phyloP scores from a whole-genome alignment of 2,797 vertebrate genomes.

The Pseudocheirus occidentalis region DNA sequence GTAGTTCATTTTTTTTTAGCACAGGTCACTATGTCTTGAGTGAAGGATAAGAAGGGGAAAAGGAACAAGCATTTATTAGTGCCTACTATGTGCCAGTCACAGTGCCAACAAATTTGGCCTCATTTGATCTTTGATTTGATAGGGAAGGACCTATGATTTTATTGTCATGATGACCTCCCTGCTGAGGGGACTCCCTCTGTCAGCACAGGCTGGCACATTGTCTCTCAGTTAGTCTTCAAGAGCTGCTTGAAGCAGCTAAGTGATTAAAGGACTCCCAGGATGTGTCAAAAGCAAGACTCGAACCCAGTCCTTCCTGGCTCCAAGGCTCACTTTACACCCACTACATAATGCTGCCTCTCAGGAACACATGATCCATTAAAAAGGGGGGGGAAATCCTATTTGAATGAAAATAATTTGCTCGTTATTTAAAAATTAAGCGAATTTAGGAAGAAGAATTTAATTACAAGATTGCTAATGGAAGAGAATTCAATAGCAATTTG shows the following conservation, averaged over 20 bases:
- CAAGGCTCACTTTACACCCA: not conserved
- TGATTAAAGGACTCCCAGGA: not conserved
- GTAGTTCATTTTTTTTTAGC: conserved; percentile 26
- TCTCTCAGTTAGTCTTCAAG: not conserved
- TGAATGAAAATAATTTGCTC: not conserved
- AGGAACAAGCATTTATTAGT: not conserved
- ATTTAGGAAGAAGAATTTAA: not conserved
- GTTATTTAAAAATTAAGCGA: not conserved
- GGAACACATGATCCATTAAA: not conserved
- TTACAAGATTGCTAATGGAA: not conserved
- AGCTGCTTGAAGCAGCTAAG: not conserved
- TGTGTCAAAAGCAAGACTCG: not conserved
- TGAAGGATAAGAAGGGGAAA: not conserved
- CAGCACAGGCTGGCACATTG: not conserved
- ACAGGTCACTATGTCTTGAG: not conserved
- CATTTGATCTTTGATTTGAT: not conserved
- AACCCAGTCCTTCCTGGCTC: not conserved
- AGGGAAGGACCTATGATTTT: not conserved
- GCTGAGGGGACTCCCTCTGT: not conserved
- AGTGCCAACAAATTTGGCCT: not conserved
- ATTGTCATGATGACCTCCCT: not conserved
- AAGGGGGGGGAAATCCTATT: not conserved
- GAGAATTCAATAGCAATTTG: not conserved
- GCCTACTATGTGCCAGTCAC: not conserved
- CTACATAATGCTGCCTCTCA: not conserved